Percentiles rank a stretch among this genome's conserved stretches.
phyloP scores from a whole-genome alignment of 2,797 vertebrate species.

The Bovichtus diacanthus region DNA sequence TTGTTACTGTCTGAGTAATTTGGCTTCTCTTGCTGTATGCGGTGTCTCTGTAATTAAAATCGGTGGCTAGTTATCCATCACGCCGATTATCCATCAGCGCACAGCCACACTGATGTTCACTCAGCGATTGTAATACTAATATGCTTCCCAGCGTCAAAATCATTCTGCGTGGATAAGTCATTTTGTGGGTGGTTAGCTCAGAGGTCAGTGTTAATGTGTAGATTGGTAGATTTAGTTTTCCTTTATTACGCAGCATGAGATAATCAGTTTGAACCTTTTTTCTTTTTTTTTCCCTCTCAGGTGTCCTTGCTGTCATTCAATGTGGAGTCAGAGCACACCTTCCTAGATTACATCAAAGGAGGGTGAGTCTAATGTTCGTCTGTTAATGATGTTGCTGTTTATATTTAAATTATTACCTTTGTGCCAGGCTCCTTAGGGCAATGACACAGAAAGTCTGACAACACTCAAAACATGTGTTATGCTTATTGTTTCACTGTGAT shows the following conservation, averaged over 20 bases:
- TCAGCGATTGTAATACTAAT: slow-evolving; percentile 68
- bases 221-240: slow-evolving; percentile 39
- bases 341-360: slow-evolving; percentile 98
- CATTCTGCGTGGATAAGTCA: slow-evolving; percentile 48
- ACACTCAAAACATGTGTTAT: neutral
- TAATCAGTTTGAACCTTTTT: slow-evolving; percentile 50
- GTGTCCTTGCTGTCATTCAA: slow-evolving; percentile 93
- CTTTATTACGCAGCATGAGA: slow-evolving; percentile 39
- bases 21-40: slow-evolving; percentile 46
- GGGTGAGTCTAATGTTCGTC: slow-evolving; percentile 86
- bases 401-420: neutral
- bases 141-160: slow-evolving; percentile 12
- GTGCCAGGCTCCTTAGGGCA: neutral
- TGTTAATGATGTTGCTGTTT: slow-evolving; percentile 5
- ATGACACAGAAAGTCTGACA: neutral
- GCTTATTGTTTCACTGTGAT: neutral
- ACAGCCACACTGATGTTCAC: slow-evolving; percentile 27
- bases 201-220: slow-evolving; percentile 65
- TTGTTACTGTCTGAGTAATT: slow-evolving; percentile 48
- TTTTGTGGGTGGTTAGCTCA: slow-evolving; percentile 57
- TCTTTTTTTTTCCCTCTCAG: slow-evolving; percentile 75
- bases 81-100: slow-evolving; percentile 54
- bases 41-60: slow-evolving; percentile 72
- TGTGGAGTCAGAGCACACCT: slow-evolving; percentile 94
- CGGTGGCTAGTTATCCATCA: slow-evolving; percentile 70